A percentile compares a stretch with the other conserved stretches of the same genome.
Conservation (phyloP, 2,888 invertebrate genomes). For the Prenolepis imparis region DNA sequence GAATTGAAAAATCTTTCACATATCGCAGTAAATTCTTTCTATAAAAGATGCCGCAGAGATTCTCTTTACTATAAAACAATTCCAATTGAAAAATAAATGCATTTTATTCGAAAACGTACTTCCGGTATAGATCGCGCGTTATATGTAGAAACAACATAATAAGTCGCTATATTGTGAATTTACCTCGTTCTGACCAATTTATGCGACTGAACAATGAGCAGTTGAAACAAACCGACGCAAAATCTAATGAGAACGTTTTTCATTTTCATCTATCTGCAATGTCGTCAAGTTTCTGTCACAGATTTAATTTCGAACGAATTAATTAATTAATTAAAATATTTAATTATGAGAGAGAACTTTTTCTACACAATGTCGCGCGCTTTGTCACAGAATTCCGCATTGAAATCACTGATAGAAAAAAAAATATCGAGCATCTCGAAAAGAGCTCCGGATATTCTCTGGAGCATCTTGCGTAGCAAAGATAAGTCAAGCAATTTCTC, state of each 20-base stretch:
- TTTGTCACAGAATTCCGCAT: conserved; percentile 29
- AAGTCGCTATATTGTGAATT: conserved; percentile 1
- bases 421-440: neutral
- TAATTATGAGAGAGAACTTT: conserved; percentile 2
- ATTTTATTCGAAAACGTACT: neutral
- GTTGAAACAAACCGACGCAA: neutral
- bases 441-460: neutral
- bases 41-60: neutral
- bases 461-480: neutral
- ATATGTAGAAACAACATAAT: neutral
- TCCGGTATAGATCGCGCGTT: neutral
- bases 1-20: neutral
- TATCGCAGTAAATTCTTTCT: neutral
- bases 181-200: neutral
- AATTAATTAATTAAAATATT: conserved; percentile 6
- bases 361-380: conserved; percentile 24
- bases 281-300: neutral
- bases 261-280: too few relatives aligned
- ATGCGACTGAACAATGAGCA: neutral
- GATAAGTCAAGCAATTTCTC: neutral
- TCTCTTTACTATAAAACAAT: neutral
- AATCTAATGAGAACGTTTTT: neutral
- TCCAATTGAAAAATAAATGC: too few relatives aligned
- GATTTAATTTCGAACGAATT: neutral
- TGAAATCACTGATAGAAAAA: conserved; percentile 58